Evolutionary conservation across 2,888 invertebrate species (phyloP).

Genomic region (Diadegma fenestrale): DNA sequence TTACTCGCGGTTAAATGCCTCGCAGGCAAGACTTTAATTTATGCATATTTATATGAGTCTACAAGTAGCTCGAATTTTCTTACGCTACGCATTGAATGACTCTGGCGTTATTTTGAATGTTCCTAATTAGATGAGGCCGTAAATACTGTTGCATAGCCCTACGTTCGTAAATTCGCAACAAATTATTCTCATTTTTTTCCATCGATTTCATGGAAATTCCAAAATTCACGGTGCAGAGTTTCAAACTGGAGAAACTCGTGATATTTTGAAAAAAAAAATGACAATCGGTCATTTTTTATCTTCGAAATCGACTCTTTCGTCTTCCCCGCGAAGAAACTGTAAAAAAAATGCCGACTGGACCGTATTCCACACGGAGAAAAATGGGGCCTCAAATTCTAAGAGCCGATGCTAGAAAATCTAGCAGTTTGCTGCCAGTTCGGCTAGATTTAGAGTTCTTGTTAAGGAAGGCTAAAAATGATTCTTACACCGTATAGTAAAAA

Average conservation of each 20-base stretch:
- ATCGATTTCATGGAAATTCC: not conserved
- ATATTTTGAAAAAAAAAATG: not conserved
- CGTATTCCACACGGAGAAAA: too few relatives aligned
- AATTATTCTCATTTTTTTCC: not conserved
- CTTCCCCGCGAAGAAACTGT: not conserved
- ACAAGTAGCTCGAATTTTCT: constrained; percentile 13
- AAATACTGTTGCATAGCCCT: not conserved
- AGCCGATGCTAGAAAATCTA: too few relatives aligned
- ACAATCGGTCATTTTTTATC: not conserved
- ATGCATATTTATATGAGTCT: constrained; percentile 21
- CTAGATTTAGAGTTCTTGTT: too few relatives aligned
- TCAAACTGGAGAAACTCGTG: too few relatives aligned
- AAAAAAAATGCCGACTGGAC: not conserved
- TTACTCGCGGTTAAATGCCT: constrained; percentile 6
- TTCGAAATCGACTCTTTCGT: not conserved
- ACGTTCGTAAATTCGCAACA: not conserved
- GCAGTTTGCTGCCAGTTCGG: too few relatives aligned
- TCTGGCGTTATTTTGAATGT: not conserved
- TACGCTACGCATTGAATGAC: constrained; percentile 6
- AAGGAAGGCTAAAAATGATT: too few relatives aligned
- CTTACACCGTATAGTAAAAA: too few relatives aligned
- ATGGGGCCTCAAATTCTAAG: too few relatives aligned
- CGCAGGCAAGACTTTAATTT: constrained; percentile 32
- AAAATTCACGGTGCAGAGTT: too few relatives aligned
- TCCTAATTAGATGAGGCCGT: not conserved